A percentile compares a stretch with the other conserved stretches of the same genome.
Evolutionary conservation across 1,140 invertebrate genomes (phyloP).

Genomic region (Drosophila ananassae): DNA sequence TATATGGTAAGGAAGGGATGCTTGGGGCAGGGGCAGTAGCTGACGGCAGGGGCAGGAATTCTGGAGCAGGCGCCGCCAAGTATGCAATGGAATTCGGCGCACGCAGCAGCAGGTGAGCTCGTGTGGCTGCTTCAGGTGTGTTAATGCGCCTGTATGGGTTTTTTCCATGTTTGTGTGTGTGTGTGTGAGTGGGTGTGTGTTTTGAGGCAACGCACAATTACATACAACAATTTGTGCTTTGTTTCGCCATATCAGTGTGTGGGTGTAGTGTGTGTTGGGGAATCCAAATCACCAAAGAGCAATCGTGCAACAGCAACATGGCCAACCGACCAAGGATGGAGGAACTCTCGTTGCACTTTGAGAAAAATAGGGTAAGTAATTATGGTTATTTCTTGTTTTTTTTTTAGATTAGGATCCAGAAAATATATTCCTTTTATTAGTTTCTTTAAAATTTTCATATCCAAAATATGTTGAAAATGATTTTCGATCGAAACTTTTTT

Average conservation of each 20-base stretch:
- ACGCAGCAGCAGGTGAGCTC: conserved; percentile 74
- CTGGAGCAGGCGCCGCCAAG: conserved; percentile 63
- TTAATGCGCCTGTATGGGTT: conserved; percentile 30
- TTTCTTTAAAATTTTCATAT: neutral
- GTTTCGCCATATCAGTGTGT: conserved; percentile 52
- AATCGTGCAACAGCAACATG: conserved; percentile 65
- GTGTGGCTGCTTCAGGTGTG: conserved; percentile 28
- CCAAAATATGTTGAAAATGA: neutral
- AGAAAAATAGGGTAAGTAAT: neutral
- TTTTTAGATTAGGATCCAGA: no score
- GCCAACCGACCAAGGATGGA: conserved; percentile 12
- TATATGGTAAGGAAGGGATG: no score
- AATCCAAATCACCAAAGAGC: conserved; percentile 78
- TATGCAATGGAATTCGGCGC: conserved; percentile 80
- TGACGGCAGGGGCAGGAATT: conserved; percentile 22
- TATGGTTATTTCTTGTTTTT: neutral
- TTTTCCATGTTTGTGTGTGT: conserved; percentile 31
- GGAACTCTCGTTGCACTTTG: conserved; percentile 11
- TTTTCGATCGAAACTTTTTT: neutral
- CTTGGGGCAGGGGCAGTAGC: neutral
- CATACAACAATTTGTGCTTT: conserved; percentile 82
- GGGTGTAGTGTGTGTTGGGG: conserved; percentile 8
- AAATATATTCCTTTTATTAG: neutral
- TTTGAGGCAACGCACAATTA: conserved; percentile 71
- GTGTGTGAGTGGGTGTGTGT: conserved; percentile 52